Conservation (phyloP, 2,797 vertebrate species). For the Fringilla coelebs region DNA sequence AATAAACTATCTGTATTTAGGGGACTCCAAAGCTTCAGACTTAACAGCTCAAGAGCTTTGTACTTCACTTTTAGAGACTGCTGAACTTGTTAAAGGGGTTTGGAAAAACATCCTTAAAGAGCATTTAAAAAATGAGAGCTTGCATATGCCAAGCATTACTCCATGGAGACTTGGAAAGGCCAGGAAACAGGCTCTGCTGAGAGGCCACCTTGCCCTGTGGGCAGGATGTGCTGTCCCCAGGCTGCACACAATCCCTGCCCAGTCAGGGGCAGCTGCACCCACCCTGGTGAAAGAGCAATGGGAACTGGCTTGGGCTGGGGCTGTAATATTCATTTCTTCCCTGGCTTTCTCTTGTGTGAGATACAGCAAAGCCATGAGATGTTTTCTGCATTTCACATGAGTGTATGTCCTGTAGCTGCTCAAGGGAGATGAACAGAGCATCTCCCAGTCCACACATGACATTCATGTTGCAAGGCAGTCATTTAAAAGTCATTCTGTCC, state of each 20-base stretch:
- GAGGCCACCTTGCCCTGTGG: neutral
- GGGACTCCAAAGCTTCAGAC: neutral
- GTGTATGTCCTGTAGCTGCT: neutral
- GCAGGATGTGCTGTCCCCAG: neutral
- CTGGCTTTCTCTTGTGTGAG: neutral
- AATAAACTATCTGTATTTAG: neutral
- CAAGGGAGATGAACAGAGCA: neutral
- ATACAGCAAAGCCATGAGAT: neutral
- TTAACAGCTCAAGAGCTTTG: neutral
- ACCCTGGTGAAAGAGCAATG: neutral
- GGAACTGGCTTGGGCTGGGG: neutral
- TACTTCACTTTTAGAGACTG: neutral
- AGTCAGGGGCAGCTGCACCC: neutral
- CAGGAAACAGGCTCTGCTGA: neutral
- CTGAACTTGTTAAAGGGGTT: neutral
- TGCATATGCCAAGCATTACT: neutral
- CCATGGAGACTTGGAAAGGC: neutral
- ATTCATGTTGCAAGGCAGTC: neutral
- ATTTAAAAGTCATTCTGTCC: neutral
- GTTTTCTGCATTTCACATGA: neutral
- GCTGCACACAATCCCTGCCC: neutral
- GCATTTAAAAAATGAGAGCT: neutral
- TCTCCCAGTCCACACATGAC: neutral
- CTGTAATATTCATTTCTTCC: neutral
- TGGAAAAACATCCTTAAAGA: neutral